Evolutionary conservation across 2,888 invertebrate genomes (phyloP).

Genomic region (Luffia ferchaultella): DNA sequence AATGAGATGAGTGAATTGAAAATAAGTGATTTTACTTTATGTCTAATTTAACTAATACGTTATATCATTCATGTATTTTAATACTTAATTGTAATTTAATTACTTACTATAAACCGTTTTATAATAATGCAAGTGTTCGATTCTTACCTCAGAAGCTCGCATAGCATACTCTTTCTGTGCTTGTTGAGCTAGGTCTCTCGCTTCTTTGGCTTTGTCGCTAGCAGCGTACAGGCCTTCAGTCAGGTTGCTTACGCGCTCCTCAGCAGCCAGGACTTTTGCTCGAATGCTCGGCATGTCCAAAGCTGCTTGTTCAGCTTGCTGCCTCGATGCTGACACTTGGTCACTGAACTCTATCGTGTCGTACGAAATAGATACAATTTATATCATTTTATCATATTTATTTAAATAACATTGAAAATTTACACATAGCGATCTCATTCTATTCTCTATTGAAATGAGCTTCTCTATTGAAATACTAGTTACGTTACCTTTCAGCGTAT

Average conservation of each 20-base stretch:
- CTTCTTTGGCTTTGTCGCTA: constrained; percentile 77
- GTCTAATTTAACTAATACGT: no score
- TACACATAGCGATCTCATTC: no score
- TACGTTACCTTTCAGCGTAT: constrained; percentile 71
- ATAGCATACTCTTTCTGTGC: constrained; percentile 83
- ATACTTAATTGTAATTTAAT: no score
- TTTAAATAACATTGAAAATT: no score
- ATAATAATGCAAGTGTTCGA: background rate
- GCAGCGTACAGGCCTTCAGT: constrained; percentile 77
- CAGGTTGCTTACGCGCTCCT: constrained; percentile 74
- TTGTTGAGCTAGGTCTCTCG: constrained; percentile 75
- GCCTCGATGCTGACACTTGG: constrained; percentile 85
- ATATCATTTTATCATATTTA: no score
- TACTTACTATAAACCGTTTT: no score
- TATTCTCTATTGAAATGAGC: background rate
- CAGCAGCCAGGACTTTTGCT: constrained; percentile 67
- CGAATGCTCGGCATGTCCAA: constrained; percentile 79
- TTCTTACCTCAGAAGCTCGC: constrained; percentile 74
- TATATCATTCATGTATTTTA: no score
- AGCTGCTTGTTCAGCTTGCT: constrained; percentile 81
- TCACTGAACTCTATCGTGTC: constrained; percentile 80
- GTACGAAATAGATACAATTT: constrained; percentile 5
- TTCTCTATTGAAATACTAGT: background rate
- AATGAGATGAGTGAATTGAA: no score
- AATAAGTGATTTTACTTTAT: no score